Evolutionary conservation across 2,888 invertebrate species (phyloP).

Genomic region (Ptilodon capucinus): DNA sequence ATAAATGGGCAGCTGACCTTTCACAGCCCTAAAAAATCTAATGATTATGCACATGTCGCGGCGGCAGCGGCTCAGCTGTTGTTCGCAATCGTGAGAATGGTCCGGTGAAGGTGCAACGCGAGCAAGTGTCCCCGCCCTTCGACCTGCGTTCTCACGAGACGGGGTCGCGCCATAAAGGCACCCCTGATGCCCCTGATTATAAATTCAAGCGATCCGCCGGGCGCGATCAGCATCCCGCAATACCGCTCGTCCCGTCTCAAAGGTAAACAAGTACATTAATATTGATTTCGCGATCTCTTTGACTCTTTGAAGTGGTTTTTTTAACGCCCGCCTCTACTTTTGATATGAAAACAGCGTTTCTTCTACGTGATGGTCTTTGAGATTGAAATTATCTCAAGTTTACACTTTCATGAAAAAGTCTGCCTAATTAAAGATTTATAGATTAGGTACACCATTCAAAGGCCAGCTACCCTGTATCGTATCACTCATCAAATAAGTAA

Average conservation of each 20-base stretch:
- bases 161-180: constrained; percentile 49
- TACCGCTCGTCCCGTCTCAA: constrained; percentile 56
- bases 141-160: constrained; percentile 75
- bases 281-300: constrained; percentile 74
- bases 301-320: constrained; percentile 69
- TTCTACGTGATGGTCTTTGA: constrained; percentile 29
- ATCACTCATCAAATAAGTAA: not conserved
- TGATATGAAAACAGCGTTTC: constrained; percentile 55
- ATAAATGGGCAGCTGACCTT: constrained; percentile 72
- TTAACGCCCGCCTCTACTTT: constrained; percentile 57
- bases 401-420: constrained; percentile 12
- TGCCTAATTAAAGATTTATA: too few species aligned
- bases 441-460: too few species aligned
- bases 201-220: constrained; percentile 72
- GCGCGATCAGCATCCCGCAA: constrained; percentile 56
- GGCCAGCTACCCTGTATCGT: not conserved
- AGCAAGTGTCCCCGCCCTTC: constrained; percentile 76
- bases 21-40: constrained; percentile 72
- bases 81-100: constrained; percentile 72
- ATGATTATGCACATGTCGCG: constrained; percentile 65
- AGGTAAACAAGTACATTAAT: constrained; percentile 78
- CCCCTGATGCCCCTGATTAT: constrained; percentile 76
- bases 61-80: constrained; percentile 62
- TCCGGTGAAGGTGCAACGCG: constrained; percentile 66
- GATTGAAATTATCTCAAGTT: constrained; percentile 31